Percentiles rank a stretch among this genome's conserved stretches.
phyloP scores from a whole-genome alignment of 2,888 invertebrate genomes.

The Leptopilina syphax region DNA sequence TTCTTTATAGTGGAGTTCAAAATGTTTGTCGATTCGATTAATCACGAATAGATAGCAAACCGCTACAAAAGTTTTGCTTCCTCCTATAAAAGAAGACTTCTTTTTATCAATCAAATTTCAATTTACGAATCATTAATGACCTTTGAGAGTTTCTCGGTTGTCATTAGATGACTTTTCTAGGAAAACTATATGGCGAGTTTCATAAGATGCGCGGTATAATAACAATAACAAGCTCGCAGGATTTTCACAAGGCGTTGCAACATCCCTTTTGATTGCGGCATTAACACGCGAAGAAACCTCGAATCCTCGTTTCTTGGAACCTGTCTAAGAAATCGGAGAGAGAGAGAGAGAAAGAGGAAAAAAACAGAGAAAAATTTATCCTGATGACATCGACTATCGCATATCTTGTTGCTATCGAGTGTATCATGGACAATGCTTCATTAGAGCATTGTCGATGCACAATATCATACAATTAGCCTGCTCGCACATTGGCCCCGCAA shows the following conservation, averaged over 20 bases:
- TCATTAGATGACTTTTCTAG: conserved; percentile 10
- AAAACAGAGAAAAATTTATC: conserved; percentile 35
- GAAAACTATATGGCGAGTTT: conserved; percentile 11
- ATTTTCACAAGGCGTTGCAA: conserved; percentile 35
- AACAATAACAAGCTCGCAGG: conserved; percentile 18
- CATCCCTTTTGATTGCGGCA: conserved; percentile 31
- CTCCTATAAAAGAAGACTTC: no score
- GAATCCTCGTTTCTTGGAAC: conserved; percentile 15
- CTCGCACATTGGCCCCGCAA: conserved; percentile 52
- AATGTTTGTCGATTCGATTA: no score
- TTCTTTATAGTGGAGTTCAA: no score
- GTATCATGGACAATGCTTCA: conserved; percentile 70
- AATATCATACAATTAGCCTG: conserved; percentile 73
- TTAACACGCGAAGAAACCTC: conserved; percentile 34
- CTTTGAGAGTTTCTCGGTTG: neutral
- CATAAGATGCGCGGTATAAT: conserved; percentile 8
- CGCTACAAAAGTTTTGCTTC: no score
- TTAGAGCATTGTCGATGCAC: conserved; percentile 73
- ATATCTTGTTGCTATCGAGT: conserved; percentile 37
- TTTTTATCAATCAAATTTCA: neutral
- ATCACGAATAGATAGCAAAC: no score
- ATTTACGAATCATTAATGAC: conserved; percentile 2
- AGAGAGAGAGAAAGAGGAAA: neutral
- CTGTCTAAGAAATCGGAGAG: neutral
- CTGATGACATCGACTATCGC: conserved; percentile 56